phyloP scores from a whole-genome alignment of 1,140 invertebrate genomes.

The Pissodes strobi region DNA sequence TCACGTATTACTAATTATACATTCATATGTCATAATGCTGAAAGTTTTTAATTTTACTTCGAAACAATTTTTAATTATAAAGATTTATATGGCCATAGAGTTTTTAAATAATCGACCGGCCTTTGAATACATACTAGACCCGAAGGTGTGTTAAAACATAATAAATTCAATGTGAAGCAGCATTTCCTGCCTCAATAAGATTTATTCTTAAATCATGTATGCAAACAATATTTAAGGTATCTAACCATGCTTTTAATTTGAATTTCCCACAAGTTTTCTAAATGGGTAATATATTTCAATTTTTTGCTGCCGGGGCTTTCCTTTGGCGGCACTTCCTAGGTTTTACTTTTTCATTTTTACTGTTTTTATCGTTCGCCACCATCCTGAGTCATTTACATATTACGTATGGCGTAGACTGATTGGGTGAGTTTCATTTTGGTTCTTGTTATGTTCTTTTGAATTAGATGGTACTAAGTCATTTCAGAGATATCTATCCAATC shows the following conservation, averaged over 20 bases:
- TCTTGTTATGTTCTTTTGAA: too few relatives aligned
- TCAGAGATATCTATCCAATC: too few relatives aligned
- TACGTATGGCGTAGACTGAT: not conserved
- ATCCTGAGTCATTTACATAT: constrained; percentile 5
- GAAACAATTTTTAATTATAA: too few relatives aligned
- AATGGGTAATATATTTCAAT: constrained; percentile 8
- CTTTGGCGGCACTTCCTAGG: constrained; percentile 7
- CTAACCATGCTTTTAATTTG: constrained; percentile 5
- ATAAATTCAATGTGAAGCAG: not conserved
- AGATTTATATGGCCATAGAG: too few relatives aligned
- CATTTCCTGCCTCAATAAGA: constrained; percentile 8
- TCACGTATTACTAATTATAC: too few relatives aligned
- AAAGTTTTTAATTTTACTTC: too few relatives aligned
- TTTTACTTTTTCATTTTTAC: constrained; percentile 3
- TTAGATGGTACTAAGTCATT: too few relatives aligned
- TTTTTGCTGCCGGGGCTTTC: constrained; percentile 2
- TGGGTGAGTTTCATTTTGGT: not conserved
- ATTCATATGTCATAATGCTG: too few relatives aligned
- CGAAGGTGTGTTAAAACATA: constrained; percentile 1
- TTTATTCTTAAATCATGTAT: constrained; percentile 11
- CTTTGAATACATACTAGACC: not conserved
- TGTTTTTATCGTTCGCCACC: constrained; percentile 1
- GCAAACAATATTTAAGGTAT: constrained; percentile 2
- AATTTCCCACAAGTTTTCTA: constrained; percentile 8
- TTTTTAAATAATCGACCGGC: not conserved